These are phyloP conservation scores for Furcula furcula DNA, from an alignment of 2,888 invertebrate genomes.

Conservation along the genomic window DNA sequence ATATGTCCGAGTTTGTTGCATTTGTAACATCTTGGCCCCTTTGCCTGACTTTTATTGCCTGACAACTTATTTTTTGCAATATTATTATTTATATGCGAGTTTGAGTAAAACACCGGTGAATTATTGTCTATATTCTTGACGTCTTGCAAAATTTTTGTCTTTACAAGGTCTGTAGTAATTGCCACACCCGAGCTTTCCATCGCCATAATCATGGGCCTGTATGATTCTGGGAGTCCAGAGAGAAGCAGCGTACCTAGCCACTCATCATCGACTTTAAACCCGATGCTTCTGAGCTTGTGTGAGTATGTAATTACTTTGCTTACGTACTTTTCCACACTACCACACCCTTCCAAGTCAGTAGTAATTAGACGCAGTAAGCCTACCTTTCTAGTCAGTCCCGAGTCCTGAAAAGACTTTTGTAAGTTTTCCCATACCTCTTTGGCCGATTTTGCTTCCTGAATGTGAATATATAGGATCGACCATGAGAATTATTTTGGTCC, in stretches of 20 bases:
- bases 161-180: neutral
- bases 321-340: neutral
- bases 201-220: neutral
- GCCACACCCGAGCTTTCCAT: neutral
- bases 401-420: neutral
- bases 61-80: neutral
- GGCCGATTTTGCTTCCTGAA: neutral
- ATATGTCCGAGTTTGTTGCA: neutral
- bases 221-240: neutral
- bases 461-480: neutral
- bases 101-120: neutral
- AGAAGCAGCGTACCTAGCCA: neutral
- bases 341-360: too few relatives aligned
- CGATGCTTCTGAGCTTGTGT: neutral
- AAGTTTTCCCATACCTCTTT: conserved; percentile 3
- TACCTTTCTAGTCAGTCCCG: conserved; percentile 1
- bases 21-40: neutral
- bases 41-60: neutral
- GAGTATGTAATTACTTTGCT: neutral
- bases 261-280: neutral
- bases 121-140: neutral
- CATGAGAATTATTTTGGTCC: conserved; percentile 1
- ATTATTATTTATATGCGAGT: neutral
- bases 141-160: neutral
- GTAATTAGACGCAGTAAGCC: too few relatives aligned